These are phyloP conservation scores for Xiphophorus birchmanni DNA, from an alignment of 2,797 vertebrate genomes.

Conservation along the genomic window DNA sequence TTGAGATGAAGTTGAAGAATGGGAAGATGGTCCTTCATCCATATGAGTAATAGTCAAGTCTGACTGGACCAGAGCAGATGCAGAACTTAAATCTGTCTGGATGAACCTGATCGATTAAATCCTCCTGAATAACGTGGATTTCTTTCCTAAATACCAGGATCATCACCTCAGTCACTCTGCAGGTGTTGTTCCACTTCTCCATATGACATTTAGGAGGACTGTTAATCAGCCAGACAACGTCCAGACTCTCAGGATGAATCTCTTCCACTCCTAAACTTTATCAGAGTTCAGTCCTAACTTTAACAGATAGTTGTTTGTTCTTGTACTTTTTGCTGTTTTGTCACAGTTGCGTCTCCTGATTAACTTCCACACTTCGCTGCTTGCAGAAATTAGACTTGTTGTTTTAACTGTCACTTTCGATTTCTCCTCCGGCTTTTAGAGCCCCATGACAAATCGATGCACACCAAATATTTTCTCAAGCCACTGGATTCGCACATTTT, in stretches of 20 bases:
- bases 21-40: background rate
- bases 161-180: background rate
- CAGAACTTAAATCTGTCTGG: background rate
- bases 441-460: conserved; percentile 69
- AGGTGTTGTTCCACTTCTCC: background rate
- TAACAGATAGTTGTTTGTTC: conserved; percentile 36
- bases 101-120: background rate
- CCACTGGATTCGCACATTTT: conserved; percentile 53
- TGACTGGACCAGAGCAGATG: background rate
- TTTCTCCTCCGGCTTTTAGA: conserved; percentile 65
- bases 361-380: conserved; percentile 73
- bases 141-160: background rate
- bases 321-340: conserved; percentile 59
- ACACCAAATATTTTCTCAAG: conserved; percentile 64
- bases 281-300: background rate
- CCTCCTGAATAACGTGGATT: background rate
- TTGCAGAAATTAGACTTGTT: conserved; percentile 67
- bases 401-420: conserved; percentile 78
- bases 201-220: background rate
- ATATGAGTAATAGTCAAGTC: background rate
- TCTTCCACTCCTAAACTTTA: background rate
- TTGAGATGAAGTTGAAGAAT: background rate
- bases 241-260: background rate
- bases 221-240: background rate
- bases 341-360: conserved; percentile 66